These are phyloP conservation scores for Pycnomerus fuliginosus DNA, from an alignment of 2,888 invertebrate species.

Conservation along the genomic window DNA sequence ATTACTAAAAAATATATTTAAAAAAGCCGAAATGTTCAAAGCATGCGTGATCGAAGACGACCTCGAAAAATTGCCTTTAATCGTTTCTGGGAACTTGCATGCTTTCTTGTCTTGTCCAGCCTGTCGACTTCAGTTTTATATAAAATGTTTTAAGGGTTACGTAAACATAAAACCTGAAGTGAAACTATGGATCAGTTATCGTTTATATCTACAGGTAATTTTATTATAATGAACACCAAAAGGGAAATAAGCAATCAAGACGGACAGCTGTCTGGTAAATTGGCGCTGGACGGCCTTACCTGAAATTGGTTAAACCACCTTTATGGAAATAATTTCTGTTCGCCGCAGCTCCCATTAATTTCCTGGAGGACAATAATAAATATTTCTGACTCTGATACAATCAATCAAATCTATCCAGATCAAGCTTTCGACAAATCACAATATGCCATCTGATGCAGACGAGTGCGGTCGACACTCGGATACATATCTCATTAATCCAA, in stretches of 20 bases:
- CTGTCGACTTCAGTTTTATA: no score
- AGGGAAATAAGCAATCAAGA: conserved; percentile 39
- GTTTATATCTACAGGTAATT: conserved; percentile 36
- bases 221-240: conserved; percentile 36
- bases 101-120: conserved; percentile 25
- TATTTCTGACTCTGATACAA: conserved; percentile 30
- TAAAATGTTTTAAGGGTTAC: no score
- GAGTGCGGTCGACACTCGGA: conserved; percentile 46
- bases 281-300: no score
- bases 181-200: conserved; percentile 36
- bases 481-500: conserved; percentile 49
- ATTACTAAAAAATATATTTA: no score
- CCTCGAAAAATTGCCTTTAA: conserved; percentile 37
- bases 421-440: conserved; percentile 40
- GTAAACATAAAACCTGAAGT: no score
- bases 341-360: conserved; percentile 9
- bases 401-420: conserved; percentile 35
- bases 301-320: no score
- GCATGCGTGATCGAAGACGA: conserved; percentile 37
- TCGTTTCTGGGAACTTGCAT: conserved; percentile 41
- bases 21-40: no score
- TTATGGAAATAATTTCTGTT: no score
- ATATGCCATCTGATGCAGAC: conserved; percentile 39
- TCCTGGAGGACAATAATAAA: conserved; percentile 31
- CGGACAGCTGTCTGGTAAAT: conserved; percentile 37